Percentiles rank a stretch among this genome's conserved stretches.
phyloP scores from a whole-genome alignment of 2,888 invertebrate genomes.

The Synergus itoensis region DNA sequence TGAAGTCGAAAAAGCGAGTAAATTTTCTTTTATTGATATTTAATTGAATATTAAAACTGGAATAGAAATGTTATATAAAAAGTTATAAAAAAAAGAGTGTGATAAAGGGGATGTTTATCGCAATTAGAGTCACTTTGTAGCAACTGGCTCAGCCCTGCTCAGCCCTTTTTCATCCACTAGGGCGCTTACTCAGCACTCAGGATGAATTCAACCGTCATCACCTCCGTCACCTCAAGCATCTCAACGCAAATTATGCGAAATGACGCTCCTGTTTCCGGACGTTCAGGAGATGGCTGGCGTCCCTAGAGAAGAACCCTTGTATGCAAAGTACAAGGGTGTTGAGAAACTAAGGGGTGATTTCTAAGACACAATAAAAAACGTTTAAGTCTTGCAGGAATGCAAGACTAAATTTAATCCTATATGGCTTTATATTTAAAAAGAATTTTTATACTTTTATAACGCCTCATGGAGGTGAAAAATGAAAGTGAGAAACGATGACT shows the following conservation, averaged over 20 bases:
- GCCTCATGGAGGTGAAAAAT: neutral
- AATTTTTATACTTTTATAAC: neutral
- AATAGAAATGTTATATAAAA: neutral
- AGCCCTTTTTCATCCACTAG: neutral
- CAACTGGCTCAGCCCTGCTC: neutral
- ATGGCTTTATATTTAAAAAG: neutral
- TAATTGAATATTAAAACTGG: neutral
- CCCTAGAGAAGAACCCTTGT: neutral
- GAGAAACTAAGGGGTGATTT: neutral
- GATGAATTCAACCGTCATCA: conserved; percentile 58
- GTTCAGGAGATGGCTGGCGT: conserved; percentile 47
- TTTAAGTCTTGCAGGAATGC: too few species aligned
- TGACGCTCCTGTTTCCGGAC: conserved; percentile 61
- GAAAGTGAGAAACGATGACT: neutral
- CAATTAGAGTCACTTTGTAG: neutral
- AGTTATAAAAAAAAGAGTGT: neutral
- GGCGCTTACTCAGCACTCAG: neutral
- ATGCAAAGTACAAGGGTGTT: neutral
- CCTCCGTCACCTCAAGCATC: conserved; percentile 59
- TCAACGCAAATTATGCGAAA: conserved; percentile 62
- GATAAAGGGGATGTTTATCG: neutral
- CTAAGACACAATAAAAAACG: neutral
- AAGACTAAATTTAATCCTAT: neutral
- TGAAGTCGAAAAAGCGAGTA: conserved; percentile 35
- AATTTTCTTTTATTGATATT: neutral